phyloP scores from a whole-genome alignment of 2,113 vertebrate species.

The Bambusicola thoracicus region DNA sequence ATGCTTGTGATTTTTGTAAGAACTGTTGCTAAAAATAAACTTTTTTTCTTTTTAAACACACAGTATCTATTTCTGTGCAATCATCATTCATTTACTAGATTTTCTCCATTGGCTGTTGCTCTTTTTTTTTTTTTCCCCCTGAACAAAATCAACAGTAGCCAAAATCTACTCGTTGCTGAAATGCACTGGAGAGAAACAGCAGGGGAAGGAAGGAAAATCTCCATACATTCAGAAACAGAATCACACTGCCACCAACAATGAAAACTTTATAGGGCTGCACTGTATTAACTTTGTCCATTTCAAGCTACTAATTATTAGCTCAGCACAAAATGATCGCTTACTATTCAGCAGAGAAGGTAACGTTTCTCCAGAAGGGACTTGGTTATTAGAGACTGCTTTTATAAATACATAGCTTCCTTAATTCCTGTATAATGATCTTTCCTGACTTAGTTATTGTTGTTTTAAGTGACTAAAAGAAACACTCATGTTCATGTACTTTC shows the following conservation, averaged over 20 bases:
- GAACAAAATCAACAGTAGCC: background rate
- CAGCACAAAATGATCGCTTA: slow-evolving; percentile 27
- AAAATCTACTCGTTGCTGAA: slow-evolving; percentile 12
- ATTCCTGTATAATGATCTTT: slow-evolving; percentile 54
- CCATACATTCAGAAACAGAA: background rate
- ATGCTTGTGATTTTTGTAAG: background rate
- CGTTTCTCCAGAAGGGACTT: slow-evolving; percentile 44
- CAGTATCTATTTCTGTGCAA: background rate
- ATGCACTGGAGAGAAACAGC: background rate
- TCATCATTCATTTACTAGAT: background rate
- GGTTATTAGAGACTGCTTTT: slow-evolving; percentile 48
- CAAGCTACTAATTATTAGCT: slow-evolving; percentile 46
- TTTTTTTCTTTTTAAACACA: background rate
- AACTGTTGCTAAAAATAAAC: background rate
- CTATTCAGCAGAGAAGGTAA: slow-evolving; percentile 17
- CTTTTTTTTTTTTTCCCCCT: background rate
- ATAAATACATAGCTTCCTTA: slow-evolving; percentile 64
- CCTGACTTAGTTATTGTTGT: slow-evolving; percentile 54
- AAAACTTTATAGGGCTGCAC: slow-evolving; percentile 29
- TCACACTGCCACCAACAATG: slow-evolving; percentile 16
- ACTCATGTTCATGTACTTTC: slow-evolving; percentile 56
- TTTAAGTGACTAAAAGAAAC: slow-evolving; percentile 61
- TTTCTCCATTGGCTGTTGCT: background rate
- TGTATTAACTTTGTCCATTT: slow-evolving; percentile 42
- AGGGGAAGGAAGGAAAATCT: background rate